A percentile compares a stretch with the other conserved stretches of the same genome.
phyloP scores from a whole-genome alignment of 2,888 invertebrate genomes.

The Palloptera scutellata region DNA sequence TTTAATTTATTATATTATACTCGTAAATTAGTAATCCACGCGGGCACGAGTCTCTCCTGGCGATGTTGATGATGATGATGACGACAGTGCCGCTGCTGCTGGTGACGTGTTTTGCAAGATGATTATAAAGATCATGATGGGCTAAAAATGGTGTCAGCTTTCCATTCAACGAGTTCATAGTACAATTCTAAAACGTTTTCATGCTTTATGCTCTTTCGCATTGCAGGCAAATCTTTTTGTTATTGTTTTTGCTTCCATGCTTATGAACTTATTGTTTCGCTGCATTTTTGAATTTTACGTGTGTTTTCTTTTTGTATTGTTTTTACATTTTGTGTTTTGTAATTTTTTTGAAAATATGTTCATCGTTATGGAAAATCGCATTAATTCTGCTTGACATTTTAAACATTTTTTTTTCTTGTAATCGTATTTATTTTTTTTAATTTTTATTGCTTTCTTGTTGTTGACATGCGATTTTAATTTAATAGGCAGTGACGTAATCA shows the following conservation, averaged over 20 bases:
- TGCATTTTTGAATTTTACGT: slow-evolving; percentile 8
- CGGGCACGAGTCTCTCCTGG: background rate
- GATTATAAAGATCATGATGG: background rate
- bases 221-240: background rate
- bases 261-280: slow-evolving; percentile 16
- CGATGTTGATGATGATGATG: too few species aligned
- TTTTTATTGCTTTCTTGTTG: slow-evolving; percentile 1
- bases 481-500: slow-evolving; percentile 23
- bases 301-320: slow-evolving; percentile 8
- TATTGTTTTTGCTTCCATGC: slow-evolving; percentile 3
- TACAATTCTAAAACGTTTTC: slow-evolving; percentile 11
- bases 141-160: slow-evolving; percentile 20
- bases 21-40: slow-evolving; percentile 21
- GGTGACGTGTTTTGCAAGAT: background rate
- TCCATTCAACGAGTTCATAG: slow-evolving; percentile 1
- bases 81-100: too few species aligned
- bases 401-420: slow-evolving; percentile 6
- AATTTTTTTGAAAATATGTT: slow-evolving; percentile 2
- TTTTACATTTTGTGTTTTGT: slow-evolving; percentile 1
- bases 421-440: slow-evolving; percentile 2
- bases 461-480: slow-evolving; percentile 12
- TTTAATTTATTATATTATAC: slow-evolving; percentile 16
- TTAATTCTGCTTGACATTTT: slow-evolving; percentile 32
- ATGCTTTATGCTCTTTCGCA: slow-evolving; percentile 22
- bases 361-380: slow-evolving; percentile 30